A percentile compares a stretch with the other conserved stretches of the same genome.
These are phyloP conservation scores for Botia kubotai DNA, from an alignment of 2,797 vertebrate genomes.

Conservation along the genomic window DNA sequence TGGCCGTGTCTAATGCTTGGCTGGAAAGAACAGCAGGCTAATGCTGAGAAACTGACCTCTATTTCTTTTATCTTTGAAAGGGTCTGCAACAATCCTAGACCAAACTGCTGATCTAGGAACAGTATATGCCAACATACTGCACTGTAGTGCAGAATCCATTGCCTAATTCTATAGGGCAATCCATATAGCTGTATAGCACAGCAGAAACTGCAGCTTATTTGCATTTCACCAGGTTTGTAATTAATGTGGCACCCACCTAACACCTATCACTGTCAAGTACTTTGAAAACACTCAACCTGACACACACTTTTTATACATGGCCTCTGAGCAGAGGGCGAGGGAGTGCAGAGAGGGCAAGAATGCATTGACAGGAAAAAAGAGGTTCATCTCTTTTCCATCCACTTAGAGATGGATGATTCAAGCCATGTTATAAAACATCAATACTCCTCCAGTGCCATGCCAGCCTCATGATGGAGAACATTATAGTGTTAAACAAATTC, in stretches of 20 bases:
- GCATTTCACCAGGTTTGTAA: conserved; percentile 71
- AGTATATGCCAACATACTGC: not conserved
- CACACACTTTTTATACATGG: conserved; percentile 10
- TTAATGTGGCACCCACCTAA: conserved; percentile 65
- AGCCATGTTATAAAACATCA: conserved; percentile 71
- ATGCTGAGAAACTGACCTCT: conserved; percentile 3
- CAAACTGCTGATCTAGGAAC: conserved; percentile 9
- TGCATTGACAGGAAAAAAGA: conserved; percentile 30
- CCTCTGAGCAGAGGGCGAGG: not conserved
- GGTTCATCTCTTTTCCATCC: conserved; percentile 34
- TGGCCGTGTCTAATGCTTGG: not conserved
- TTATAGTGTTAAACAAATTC: conserved; percentile 71
- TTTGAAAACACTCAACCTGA: conserved; percentile 54
- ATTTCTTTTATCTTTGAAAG: conserved; percentile 11
- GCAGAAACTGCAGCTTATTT: conserved; percentile 47
- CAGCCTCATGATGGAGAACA: conserved; percentile 64
- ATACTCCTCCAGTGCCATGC: conserved; percentile 64
- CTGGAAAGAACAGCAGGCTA: conserved; percentile 1
- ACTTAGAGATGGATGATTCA: conserved; percentile 63
- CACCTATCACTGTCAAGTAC: conserved; percentile 62
- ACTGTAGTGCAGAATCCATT: not conserved
- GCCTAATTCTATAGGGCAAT: not conserved
- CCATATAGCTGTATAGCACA: not conserved
- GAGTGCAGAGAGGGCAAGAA: conserved; percentile 15
- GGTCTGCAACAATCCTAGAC: conserved; percentile 11